Conservation (phyloP, 2,888 invertebrate species). For the Meloe dianella region DNA sequence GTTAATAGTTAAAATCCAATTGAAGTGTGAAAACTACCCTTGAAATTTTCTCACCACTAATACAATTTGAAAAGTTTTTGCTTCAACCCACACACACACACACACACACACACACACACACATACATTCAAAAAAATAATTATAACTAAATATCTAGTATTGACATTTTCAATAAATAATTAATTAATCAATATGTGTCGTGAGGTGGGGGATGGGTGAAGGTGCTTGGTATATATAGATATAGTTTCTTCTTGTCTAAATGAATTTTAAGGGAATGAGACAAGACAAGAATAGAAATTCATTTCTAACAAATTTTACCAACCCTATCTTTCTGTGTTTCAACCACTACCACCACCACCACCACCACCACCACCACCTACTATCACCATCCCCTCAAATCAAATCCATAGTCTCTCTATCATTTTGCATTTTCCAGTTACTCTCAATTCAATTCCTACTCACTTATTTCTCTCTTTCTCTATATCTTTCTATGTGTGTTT, state of each 20-base stretch:
- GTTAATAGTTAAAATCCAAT: constrained; percentile 57
- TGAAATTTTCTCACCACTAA: constrained; percentile 30
- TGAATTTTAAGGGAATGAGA: not conserved
- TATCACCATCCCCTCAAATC: not conserved
- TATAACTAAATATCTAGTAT: constrained; percentile 14
- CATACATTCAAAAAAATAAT: too few relatives aligned
- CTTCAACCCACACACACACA: too few relatives aligned
- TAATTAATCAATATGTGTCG: constrained; percentile 41
- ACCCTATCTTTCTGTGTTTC: not conserved
- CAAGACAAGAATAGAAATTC: not conserved
- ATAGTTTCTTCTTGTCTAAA: not conserved
- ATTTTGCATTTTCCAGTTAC: constrained; percentile 2
- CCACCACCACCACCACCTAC: not conserved
- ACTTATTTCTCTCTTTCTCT: constrained; percentile 19
- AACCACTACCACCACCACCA: not conserved
- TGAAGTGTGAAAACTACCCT: constrained; percentile 39
- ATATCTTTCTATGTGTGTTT: not conserved
- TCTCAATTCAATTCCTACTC: not conserved
- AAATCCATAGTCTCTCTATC: constrained; percentile 6
- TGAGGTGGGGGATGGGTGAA: constrained; percentile 30
- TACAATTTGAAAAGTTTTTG: constrained; percentile 20
- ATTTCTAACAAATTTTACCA: constrained; percentile 4
- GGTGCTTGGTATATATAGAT: constrained; percentile 20
- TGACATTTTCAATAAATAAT: constrained; percentile 35
- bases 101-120: too few relatives aligned